Percentiles rank a stretch among this genome's conserved stretches.
These are phyloP conservation scores for Drosophila villosipedis DNA, from an alignment of 2,888 invertebrate genomes.

Conservation along the genomic window DNA sequence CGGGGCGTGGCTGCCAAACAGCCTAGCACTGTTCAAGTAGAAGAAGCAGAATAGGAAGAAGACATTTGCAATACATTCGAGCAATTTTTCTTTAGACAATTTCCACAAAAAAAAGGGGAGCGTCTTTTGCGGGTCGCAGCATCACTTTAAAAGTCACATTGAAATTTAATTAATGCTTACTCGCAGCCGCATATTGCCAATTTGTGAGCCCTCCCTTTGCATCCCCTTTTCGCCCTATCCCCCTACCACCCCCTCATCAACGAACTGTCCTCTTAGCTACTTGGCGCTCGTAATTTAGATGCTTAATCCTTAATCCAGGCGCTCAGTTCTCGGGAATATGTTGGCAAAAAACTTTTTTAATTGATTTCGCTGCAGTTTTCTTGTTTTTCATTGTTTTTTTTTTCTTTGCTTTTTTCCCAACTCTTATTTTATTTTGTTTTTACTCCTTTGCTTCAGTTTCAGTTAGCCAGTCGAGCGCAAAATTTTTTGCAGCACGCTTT, in stretches of 20 bases:
- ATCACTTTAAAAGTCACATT: slow-evolving; percentile 40
- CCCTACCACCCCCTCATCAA: not conserved
- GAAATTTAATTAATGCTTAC: slow-evolving; percentile 66
- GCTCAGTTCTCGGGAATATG: slow-evolving; percentile 30
- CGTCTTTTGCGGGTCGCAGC: not conserved
- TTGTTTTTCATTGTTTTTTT: slow-evolving; percentile 25
- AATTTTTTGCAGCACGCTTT: slow-evolving; percentile 58
- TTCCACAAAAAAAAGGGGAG: not conserved
- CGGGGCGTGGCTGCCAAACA: slow-evolving; percentile 41
- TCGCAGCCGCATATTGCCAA: slow-evolving; percentile 43
- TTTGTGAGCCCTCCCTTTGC: slow-evolving; percentile 23
- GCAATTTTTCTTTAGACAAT: slow-evolving; percentile 27
- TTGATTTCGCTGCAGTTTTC: slow-evolving; percentile 62
- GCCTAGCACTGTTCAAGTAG: slow-evolving; percentile 1
- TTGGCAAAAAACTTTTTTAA: slow-evolving; percentile 68
- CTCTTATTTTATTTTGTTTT: slow-evolving; percentile 15
- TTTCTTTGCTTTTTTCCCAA: slow-evolving; percentile 1
- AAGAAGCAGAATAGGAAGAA: not conserved
- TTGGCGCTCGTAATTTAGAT: slow-evolving; percentile 60
- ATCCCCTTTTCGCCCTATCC: not conserved
- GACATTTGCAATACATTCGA: slow-evolving; percentile 44
- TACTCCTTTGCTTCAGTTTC: slow-evolving; percentile 31
- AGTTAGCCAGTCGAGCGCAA: slow-evolving; percentile 30
- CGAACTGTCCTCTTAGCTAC: slow-evolving; percentile 2
- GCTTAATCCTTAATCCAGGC: slow-evolving; percentile 65